These are phyloP conservation scores for Tragelaphus imberbis DNA, from an alignment of 2,113 vertebrate genomes.

Conservation along the genomic window DNA sequence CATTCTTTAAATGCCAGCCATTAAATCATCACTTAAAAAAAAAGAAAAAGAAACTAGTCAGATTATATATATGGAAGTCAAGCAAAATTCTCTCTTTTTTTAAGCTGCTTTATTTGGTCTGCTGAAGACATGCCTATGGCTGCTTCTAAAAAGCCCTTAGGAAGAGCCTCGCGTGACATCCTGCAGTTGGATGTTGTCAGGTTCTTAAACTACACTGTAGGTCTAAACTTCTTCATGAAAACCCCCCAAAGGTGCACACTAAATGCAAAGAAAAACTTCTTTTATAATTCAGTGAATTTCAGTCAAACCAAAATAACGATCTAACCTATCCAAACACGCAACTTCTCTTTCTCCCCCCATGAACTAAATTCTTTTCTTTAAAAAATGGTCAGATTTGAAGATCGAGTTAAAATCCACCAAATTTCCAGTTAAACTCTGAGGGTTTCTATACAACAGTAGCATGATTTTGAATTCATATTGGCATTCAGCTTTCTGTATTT, in stretches of 20 bases:
- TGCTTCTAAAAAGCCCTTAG: neutral
- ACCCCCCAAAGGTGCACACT: neutral
- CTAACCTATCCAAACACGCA: neutral
- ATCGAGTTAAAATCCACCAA: conserved; percentile 28
- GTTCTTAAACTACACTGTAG: neutral
- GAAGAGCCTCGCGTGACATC: neutral
- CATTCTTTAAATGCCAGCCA: conserved; percentile 54
- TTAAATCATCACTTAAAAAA: conserved; percentile 39
- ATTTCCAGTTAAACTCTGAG: conserved; percentile 5
- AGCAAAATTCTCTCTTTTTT: neutral
- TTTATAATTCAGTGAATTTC: conserved; percentile 15
- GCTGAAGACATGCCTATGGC: neutral
- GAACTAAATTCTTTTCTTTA: conserved; percentile 7
- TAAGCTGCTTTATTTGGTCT: conserved; percentile 15
- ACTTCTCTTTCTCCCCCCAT: neutral
- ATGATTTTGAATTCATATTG: conserved; percentile 41
- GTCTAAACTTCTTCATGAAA: neutral
- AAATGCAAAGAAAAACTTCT: neutral
- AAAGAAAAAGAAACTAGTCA: neutral
- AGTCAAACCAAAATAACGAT: neutral
- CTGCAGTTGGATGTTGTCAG: neutral
- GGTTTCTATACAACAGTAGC: neutral
- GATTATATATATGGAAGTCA: neutral
- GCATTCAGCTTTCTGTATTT: conserved; percentile 41
- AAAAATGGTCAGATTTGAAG: neutral